Conservation (phyloP, 2,113 vertebrate genomes). For the Pseudorasbora parva region DNA sequence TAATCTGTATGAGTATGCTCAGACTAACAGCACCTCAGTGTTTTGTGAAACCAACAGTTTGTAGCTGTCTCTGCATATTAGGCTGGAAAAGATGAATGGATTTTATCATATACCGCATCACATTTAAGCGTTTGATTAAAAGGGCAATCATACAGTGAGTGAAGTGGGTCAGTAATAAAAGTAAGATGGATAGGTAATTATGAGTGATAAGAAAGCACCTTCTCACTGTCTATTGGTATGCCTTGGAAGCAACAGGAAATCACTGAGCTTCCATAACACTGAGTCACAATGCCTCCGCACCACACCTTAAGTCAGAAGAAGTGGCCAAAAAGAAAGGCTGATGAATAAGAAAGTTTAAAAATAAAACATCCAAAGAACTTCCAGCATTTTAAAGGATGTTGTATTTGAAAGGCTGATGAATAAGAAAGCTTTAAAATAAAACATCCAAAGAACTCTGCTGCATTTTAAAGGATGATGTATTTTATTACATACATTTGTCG, state of each 20-base stretch:
- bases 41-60: neutral
- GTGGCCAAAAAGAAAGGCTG: neutral
- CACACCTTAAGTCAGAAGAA: constrained; percentile 47
- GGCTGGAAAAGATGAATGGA: constrained; percentile 1
- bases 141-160: neutral
- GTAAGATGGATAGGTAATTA: neutral
- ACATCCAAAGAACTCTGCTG: too few species aligned
- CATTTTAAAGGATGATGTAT: neutral
- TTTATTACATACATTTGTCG: neutral
- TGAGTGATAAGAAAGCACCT: constrained; percentile 12
- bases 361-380: too few species aligned
- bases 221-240: constrained; percentile 40
- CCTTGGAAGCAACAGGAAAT: constrained; percentile 63
- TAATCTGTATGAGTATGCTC: neutral
- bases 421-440: constrained; percentile 11
- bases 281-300: constrained; percentile 63
- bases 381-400: neutral
- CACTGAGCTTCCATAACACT: constrained; percentile 65
- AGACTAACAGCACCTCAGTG: neutral
- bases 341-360: constrained; percentile 28
- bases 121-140: neutral
- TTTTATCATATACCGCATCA: neutral
- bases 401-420: constrained; percentile 3
- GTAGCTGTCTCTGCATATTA: neutral
- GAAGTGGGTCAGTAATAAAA: constrained; percentile 4